Percentiles rank a stretch among this genome's conserved stretches.
Conservation (phyloP, 2,113 vertebrate species). For the Xerus inauris region DNA sequence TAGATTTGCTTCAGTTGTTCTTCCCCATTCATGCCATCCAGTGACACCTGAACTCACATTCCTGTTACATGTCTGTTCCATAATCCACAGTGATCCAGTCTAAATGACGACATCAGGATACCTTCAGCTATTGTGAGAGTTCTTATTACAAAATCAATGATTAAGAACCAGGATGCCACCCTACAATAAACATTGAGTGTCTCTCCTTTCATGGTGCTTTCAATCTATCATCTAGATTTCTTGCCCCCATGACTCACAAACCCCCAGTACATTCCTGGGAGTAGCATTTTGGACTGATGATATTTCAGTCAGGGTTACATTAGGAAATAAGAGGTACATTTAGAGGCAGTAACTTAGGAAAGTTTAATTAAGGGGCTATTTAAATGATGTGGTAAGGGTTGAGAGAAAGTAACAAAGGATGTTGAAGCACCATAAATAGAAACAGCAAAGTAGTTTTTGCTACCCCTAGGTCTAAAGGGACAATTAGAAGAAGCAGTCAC, state of each 20-base stretch:
- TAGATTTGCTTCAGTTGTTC: neutral
- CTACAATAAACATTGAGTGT: neutral
- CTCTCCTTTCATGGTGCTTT: neutral
- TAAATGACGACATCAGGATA: neutral
- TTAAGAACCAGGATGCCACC: neutral
- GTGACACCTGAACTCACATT: neutral
- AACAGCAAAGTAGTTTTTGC: neutral
- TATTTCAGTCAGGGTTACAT: neutral
- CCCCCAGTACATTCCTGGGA: neutral
- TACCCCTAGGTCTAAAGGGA: neutral
- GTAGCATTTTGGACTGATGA: neutral
- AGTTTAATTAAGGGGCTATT: slow-evolving; percentile 23
- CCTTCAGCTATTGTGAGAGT: neutral
- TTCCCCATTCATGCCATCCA: neutral
- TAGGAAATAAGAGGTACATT: neutral
- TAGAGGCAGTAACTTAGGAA: neutral
- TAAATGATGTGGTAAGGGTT: neutral
- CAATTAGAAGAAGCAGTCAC: neutral
- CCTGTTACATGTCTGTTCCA: neutral
- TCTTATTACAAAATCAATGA: neutral
- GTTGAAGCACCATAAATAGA: neutral
- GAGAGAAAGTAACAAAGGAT: neutral
- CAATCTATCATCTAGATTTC: neutral
- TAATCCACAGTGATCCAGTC: neutral
- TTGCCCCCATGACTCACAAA: neutral